Base-by-base conservation (phyloP, 2,797 vertebrate genomes). In the Erithacus rubecula region DNA sequence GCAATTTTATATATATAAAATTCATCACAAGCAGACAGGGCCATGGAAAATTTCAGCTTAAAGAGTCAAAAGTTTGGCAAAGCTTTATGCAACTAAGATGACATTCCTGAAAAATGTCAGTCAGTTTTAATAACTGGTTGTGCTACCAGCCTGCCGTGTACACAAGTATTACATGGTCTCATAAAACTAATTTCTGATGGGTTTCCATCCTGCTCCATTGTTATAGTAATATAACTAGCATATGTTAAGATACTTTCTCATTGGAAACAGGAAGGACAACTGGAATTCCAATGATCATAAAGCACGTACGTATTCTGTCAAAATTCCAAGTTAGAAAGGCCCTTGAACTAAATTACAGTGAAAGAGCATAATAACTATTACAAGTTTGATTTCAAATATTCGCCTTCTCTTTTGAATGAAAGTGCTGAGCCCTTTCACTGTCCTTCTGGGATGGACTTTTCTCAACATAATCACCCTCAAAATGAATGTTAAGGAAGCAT, bases 261-360 rank as follows among this genome's bases (percentile, higher is more conserved):
- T 1, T 84, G 74, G 85, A 91, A 56, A 90, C 94, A 94, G 94
- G 94, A 96, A 97, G 77, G 47, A 96, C 92, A 93, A 96, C 85
- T 94, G 89, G 63, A 94, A 96, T 91, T 95, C 56, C 63, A 88
- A 58, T 53, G 56, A 94, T 88, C 76, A 79, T 81, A 93, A 95
- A 92, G 84, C 94, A 97, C 34, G 41, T 90, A 94, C 52, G 10
- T 56, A 49, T 36, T 91, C 89, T 96, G 94, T 91, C 92, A 91
- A 87, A 95, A 90, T 88, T 95, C 92, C 94, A 96, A 94, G 89
- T 82, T 74, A 94, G 83, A 87, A 96, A 93, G 63, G 89, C 64
- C 76, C 52, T 91, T 93, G 85, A 95, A 94, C 81, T 90, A 91
- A 88, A 93, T 63, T 34, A 76, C 58, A 94, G 68, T 63, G 34